A percentile compares a stretch with the other conserved stretches of the same genome.
phyloP scores from a whole-genome alignment of 2,888 invertebrate species.

The Drosophila maculinotata region DNA sequence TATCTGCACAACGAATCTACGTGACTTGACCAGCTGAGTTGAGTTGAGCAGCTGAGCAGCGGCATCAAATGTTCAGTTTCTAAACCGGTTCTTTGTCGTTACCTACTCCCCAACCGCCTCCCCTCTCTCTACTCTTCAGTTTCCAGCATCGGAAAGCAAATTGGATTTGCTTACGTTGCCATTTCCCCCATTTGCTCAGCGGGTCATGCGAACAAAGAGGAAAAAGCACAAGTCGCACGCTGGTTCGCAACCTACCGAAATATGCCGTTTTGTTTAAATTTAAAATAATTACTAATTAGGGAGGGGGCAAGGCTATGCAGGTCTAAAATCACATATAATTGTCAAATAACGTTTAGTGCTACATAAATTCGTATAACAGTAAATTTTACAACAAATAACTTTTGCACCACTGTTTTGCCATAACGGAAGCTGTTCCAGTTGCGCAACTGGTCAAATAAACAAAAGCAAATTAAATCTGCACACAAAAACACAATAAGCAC shows the following conservation, averaged over 20 bases:
- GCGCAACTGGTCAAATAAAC: constrained; percentile 40
- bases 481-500: constrained; percentile 21
- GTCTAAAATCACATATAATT: no score
- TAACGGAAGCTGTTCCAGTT: constrained; percentile 50
- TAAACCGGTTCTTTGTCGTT: constrained; percentile 48
- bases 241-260: constrained; percentile 20
- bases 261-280: no score
- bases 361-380: no score
- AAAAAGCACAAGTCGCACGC: constrained; percentile 44
- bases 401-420: constrained; percentile 26
- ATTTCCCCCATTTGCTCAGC: constrained; percentile 45
- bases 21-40: constrained; percentile 28
- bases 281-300: no score
- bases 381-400: background rate
- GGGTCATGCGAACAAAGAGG: constrained; percentile 58
- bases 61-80: constrained; percentile 34
- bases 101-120: background rate
- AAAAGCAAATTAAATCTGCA: constrained; percentile 49
- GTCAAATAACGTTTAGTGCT: no score
- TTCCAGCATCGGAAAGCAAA: constrained; percentile 38
- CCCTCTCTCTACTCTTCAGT: background rate
- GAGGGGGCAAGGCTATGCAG: no score
- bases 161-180: constrained; percentile 60
- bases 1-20: constrained; percentile 44
- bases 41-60: constrained; percentile 3